Evolutionary conservation across 2,888 invertebrate genomes (phyloP), one percentile per base, ranked within the genome.

Genomic region (Drosophila paranaensis): DNA sequence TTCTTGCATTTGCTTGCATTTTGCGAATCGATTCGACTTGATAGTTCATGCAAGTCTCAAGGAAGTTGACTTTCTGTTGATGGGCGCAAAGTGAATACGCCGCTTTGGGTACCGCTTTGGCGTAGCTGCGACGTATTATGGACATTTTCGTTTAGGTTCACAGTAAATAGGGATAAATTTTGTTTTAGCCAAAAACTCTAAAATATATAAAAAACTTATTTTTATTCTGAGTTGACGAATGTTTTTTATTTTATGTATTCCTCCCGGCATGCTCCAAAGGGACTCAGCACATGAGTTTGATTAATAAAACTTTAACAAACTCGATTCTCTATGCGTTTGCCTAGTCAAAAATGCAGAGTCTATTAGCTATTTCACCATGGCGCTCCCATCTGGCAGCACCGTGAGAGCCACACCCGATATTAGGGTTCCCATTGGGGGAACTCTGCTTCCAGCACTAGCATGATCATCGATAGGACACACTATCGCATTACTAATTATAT

Each of bases 151-250:
- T 11, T n/a, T 20, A 14, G 14, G n/a, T 14, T 2, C 11, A n/a
- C 2, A 9, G 8, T 27, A 8, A 56, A 39, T 35, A 5, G 0
- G 5, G 48, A 60, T 53, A 40, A 60, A 65, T 60, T 65, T 65
- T 10, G 43, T 14, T 13, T 3, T 5, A 10, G 45, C 30, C 37
- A 5, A 39, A 62, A 58, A 13, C 13, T 58, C 37, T 3, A 20
- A 20, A 16, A 27, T 20, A 45, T 6, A 3, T 33, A 33, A 8
- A 6, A 30, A 40, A 39, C 10, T 3, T n/a, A 33, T 33, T 20
- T 39, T 50, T 43, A 11, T 25, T 8, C 42, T 13, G 16, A 10
- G 53, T 42, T 6, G 0, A 8, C 25, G 14, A 46, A 25, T 8
- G 13, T 2, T 46, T 14, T 4, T 27, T 14, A 10, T 4, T 10